A percentile compares a stretch with the other conserved stretches of the same genome.
Evolutionary conservation across 2,113 vertebrate species (phyloP).

Genomic region (Sula dactylatra): DNA sequence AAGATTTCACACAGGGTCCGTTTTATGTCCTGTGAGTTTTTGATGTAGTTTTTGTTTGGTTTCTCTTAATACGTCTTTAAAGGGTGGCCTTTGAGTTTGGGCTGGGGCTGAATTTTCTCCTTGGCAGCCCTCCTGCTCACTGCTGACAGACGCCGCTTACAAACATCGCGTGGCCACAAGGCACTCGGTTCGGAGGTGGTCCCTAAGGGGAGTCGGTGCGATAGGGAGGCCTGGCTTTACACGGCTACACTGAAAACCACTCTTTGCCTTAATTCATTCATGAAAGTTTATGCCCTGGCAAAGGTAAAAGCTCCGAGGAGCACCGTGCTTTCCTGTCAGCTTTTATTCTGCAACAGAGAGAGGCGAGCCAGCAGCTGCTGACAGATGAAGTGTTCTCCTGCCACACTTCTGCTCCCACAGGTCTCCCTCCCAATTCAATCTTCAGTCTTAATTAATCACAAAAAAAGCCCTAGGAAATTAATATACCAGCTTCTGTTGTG

Average conservation of each 20-base stretch:
- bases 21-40: neutral
- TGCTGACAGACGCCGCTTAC: neutral
- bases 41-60: neutral
- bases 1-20: neutral
- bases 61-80: neutral
- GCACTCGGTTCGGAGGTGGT: neutral
- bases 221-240: neutral
- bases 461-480: constrained; percentile 22
- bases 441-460: constrained; percentile 16
- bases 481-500: neutral
- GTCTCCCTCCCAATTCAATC: neutral
- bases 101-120: neutral
- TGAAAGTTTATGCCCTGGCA: neutral
- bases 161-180: neutral
- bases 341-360: neutral
- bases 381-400: constrained; percentile 21
- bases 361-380: neutral
- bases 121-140: neutral
- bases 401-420: constrained; percentile 4
- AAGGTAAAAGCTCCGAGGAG: neutral
- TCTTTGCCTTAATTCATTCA: neutral
- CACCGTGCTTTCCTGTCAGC: neutral
- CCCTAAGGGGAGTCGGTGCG: neutral
- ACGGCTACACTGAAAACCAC: neutral
- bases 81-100: neutral